A percentile compares a stretch with the other conserved stretches of the same genome.
These are phyloP conservation scores for Caranx ignobilis DNA, from an alignment of 2,113 vertebrate species.

Conservation along the genomic window DNA sequence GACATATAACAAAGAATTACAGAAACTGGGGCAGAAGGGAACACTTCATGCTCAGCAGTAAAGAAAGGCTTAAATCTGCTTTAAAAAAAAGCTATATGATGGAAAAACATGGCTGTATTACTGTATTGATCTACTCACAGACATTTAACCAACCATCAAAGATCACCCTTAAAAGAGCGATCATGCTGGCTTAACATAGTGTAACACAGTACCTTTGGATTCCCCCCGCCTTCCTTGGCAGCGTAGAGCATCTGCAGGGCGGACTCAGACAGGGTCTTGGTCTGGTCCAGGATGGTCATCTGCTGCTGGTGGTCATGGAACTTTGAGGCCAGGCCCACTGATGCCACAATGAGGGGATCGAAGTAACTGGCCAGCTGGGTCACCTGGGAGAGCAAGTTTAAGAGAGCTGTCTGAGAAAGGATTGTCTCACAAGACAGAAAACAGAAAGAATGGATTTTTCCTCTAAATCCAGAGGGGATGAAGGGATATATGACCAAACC, in stretches of 20 bases:
- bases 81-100: neutral
- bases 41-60: slow-evolving; percentile 2
- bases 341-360: slow-evolving; percentile 93
- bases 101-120: neutral
- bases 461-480: slow-evolving; percentile 52
- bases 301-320: slow-evolving; percentile 96
- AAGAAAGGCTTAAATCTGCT: neutral
- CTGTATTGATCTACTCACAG: slow-evolving; percentile 1
- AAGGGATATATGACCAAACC: slow-evolving; percentile 38
- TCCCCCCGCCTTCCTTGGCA: slow-evolving; percentile 97
- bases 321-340: slow-evolving; percentile 95
- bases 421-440: slow-evolving; percentile 37
- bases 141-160: neutral
- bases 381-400: slow-evolving; percentile 83
- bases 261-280: slow-evolving; percentile 96
- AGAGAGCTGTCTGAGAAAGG: slow-evolving; percentile 27
- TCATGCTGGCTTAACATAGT: neutral
- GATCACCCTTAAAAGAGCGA: neutral
- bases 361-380: slow-evolving; percentile 97
- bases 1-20: slow-evolving; percentile 12
- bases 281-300: slow-evolving; percentile 98
- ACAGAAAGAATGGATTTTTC: slow-evolving; percentile 23
- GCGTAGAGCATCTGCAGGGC: slow-evolving; percentile 98
- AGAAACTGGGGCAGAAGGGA: neutral
- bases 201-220: slow-evolving; percentile 90